These are phyloP conservation scores for Pinctada fucata DNA, from an alignment of 2,888 invertebrate genomes.

Conservation along the genomic window DNA sequence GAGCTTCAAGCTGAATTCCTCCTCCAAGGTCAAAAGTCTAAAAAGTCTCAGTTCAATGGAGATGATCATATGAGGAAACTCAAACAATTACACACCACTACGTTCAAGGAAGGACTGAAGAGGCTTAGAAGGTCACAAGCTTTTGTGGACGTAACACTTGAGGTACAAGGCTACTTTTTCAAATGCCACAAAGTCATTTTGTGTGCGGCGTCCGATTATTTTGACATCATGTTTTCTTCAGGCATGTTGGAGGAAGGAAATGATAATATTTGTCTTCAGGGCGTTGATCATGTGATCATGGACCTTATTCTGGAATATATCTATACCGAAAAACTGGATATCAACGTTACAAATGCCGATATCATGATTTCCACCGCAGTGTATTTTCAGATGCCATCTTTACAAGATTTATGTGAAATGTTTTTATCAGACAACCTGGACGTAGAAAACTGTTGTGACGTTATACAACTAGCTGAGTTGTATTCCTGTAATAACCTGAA, in stretches of 20 bases:
- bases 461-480: constrained; percentile 88
- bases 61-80: background rate
- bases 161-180: constrained; percentile 41
- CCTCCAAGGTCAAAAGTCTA: background rate
- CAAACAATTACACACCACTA: background rate
- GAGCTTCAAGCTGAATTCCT: background rate
- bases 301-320: constrained; percentile 40
- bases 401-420: constrained; percentile 84
- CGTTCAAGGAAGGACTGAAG: constrained; percentile 4
- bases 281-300: constrained; percentile 45
- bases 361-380: constrained; percentile 44
- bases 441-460: constrained; percentile 88
- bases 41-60: background rate
- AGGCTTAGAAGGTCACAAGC: constrained; percentile 14
- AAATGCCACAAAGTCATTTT: constrained; percentile 53
- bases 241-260: constrained; percentile 49
- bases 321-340: constrained; percentile 42
- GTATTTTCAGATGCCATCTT: constrained; percentile 48
- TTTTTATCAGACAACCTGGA: constrained; percentile 84
- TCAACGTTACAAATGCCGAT: constrained; percentile 46
- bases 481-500: constrained; percentile 85
- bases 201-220: constrained; percentile 47
- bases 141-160: constrained; percentile 42
- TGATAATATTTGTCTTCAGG: constrained; percentile 42
- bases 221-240: constrained; percentile 55